phyloP scores from a whole-genome alignment of 2,797 vertebrate species.

The Semaprochilodus insignis region DNA sequence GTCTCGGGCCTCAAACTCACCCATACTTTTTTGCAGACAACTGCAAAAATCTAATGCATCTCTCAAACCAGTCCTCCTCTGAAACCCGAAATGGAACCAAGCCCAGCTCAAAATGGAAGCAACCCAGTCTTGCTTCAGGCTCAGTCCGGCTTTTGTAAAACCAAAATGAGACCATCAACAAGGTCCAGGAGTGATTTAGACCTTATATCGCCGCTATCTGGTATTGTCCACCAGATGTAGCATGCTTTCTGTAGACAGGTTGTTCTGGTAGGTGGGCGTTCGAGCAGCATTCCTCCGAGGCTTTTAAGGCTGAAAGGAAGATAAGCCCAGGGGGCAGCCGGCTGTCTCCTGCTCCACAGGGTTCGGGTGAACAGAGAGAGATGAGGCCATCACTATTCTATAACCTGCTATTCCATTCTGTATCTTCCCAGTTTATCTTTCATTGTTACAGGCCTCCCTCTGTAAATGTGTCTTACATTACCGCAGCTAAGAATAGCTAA shows the following conservation, averaged over 20 bases:
- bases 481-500: conserved; percentile 34
- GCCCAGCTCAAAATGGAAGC: conserved; percentile 1
- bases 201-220: conserved; percentile 36
- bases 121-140: conserved; percentile 27
- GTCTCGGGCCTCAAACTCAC: conserved; percentile 4
- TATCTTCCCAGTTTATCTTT: conserved; percentile 40
- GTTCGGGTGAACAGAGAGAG: conserved; percentile 67
- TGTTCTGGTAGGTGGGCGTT: conserved; percentile 43
- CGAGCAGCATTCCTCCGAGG: conserved; percentile 55
- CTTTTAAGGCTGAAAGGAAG: conserved; percentile 61
- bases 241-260: conserved; percentile 26
- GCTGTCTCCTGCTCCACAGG: conserved; percentile 66
- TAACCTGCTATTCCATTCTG: conserved; percentile 12
- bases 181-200: conserved; percentile 35
- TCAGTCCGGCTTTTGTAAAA: conserved; percentile 27
- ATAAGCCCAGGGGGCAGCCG: conserved; percentile 67
- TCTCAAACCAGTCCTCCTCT: neutral
- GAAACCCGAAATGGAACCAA: conserved; percentile 1
- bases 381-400: conserved; percentile 30
- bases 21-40: conserved; percentile 13
- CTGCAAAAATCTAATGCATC: neutral
- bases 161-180: conserved; percentile 22
- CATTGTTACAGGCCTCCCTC: conserved; percentile 32
- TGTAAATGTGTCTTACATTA: conserved; percentile 40
- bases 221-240: conserved; percentile 23